Evolutionary conservation across 2,113 vertebrate species (phyloP).

Genomic region (Syngnathus floridae): DNA sequence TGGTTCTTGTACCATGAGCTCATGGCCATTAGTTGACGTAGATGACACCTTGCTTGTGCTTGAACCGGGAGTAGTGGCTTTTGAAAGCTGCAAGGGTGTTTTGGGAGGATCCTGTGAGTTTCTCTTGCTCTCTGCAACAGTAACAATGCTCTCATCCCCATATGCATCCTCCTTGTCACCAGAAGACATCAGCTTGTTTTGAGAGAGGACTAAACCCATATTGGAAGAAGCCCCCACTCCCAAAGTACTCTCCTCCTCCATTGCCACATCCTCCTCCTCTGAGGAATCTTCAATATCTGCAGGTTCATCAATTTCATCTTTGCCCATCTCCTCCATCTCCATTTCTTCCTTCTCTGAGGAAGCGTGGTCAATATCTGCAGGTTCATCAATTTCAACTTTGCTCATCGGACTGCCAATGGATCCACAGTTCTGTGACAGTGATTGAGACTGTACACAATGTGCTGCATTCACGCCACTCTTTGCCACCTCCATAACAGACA

Average conservation of each 20-base stretch:
- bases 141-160: conserved; percentile 35
- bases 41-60: conserved; percentile 7
- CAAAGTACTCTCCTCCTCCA: conserved; percentile 34
- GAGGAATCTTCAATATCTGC: conserved; percentile 6
- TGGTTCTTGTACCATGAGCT: conserved; percentile 21
- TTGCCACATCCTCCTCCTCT: conserved; percentile 21
- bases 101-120: conserved; percentile 33
- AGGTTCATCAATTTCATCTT: conserved; percentile 8
- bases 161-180: conserved; percentile 58
- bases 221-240: conserved; percentile 52
- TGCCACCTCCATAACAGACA: background rate
- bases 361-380: conserved; percentile 16
- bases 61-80: conserved; percentile 35
- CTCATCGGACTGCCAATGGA: conserved; percentile 1
- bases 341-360: conserved; percentile 19
- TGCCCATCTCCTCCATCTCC: conserved; percentile 21
- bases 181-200: conserved; percentile 58
- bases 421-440: conserved; percentile 19
- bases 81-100: conserved; percentile 12
- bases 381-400: conserved; percentile 8
- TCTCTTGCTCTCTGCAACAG: conserved; percentile 56
- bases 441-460: background rate
- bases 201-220: conserved; percentile 60
- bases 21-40: conserved; percentile 45
- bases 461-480: conserved; percentile 33